Conservation (phyloP, 2,113 vertebrate genomes). For the Nothocercus nigrocapillus region DNA sequence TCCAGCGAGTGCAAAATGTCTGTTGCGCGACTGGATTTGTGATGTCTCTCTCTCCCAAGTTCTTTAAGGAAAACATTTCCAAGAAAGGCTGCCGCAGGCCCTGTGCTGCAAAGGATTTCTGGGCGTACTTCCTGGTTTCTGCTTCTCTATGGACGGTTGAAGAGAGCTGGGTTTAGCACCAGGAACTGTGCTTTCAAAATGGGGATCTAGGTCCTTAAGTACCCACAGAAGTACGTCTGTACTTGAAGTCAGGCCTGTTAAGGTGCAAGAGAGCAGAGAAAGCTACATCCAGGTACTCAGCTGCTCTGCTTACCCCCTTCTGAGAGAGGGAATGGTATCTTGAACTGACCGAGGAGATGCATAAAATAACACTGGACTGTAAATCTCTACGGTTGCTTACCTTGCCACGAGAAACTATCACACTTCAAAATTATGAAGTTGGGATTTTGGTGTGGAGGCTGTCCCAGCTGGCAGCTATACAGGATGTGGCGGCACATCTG, state of each 20-base stretch:
- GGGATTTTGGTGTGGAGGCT: not conserved
- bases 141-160: not conserved
- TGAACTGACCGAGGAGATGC: not conserved
- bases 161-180: not conserved
- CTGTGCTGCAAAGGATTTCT: not conserved
- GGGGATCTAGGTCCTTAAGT: not conserved
- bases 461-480: not conserved
- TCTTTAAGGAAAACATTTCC: not conserved
- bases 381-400: not conserved
- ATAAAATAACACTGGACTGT: rapidly evolving
- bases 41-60: not conserved
- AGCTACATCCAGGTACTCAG: not conserved
- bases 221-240: rapidly evolving
- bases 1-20: not conserved
- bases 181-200: not conserved
- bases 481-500: not conserved
- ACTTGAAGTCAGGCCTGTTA: not conserved
- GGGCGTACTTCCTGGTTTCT: slow-evolving; percentile 26
- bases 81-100: not conserved
- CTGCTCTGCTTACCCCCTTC: not conserved
- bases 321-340: not conserved
- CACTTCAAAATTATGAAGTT: not conserved
- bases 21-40: not conserved
- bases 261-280: not conserved
- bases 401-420: rapidly evolving